Conservation (phyloP, 2,113 vertebrate genomes). For the Gadus macrocephalus region DNA sequence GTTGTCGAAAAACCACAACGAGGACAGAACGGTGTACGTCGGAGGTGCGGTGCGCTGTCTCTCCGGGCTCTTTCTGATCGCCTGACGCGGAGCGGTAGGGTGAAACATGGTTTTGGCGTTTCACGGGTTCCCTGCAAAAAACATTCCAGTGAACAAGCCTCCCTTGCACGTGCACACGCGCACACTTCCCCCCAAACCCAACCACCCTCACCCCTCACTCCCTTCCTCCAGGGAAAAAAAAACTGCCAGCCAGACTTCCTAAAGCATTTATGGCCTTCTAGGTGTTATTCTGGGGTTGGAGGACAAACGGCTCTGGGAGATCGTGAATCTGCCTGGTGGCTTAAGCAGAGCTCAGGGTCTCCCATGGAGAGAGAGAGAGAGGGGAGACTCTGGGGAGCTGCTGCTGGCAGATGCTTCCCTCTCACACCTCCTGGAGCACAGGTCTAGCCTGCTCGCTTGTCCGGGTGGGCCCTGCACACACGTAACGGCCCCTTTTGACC, state of each 20-base stretch:
- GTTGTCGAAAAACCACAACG: too few species aligned
- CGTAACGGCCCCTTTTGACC: too few species aligned
- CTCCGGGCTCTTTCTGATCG: not conserved
- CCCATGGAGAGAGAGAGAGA: constrained; percentile 26
- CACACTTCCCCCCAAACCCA: not conserved
- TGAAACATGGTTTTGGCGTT: constrained; percentile 5
- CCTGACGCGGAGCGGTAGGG: not conserved
- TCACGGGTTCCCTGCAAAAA: constrained; percentile 5
- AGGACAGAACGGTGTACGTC: not conserved
- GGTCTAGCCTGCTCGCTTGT: not conserved
- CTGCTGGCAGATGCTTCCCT: not conserved
- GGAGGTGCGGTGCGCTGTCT: not conserved
- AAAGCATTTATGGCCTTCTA: constrained; percentile 51
- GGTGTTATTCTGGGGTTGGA: constrained; percentile 48
- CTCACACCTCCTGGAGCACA: not conserved
- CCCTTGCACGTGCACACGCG: too few species aligned
- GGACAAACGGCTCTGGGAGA: constrained; percentile 38
- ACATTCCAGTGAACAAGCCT: constrained; percentile 24
- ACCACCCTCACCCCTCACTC: not conserved
- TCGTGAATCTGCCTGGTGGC: constrained; percentile 45
- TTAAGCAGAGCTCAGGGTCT: constrained; percentile 8
- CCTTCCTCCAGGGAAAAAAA: not conserved
- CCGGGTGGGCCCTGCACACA: not conserved
- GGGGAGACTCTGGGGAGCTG: not conserved
- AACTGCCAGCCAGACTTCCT: constrained; percentile 45